Evolutionary conservation across 2,113 vertebrate genomes (phyloP), one percentile per base, ranked within the genome.

Genomic region (Chloropsis cyanopogon): DNA sequence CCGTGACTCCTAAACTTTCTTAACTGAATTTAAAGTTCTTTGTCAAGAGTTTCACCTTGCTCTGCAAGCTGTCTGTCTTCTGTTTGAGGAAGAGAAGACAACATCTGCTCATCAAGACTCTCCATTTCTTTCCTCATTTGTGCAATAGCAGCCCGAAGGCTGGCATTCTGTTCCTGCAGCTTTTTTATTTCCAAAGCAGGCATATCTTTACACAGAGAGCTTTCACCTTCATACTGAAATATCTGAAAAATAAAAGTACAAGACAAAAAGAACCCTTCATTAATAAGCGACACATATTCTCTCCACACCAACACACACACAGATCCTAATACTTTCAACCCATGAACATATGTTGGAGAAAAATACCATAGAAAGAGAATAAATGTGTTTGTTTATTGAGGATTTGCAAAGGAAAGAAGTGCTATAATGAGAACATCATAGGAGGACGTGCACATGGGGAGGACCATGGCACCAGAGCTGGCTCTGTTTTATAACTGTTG

Each of bases 41-140:
- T 21, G 23, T 33, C 44, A 28, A 78, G 41, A 86, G 29, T 2
- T 35, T 63, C 47, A 94, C 95, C 92, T 44, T 78, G 71, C 24
- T 94, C 56, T 35, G 60, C 10, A 26, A 14, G 21, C 6, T 68
- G n/a, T n/a, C n/a, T 19, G 50, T 49, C 75, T 41, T 61, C 88
- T 69, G 42, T 46, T 60, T 18, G 49, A 60, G 77, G 49, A 52
- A 70, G 39, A 61, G 63, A 50, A 46, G 70, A 31, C 10, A 41
- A 80, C 12, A 88, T 69, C 49, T 95, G 97, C 17, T 92, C 52
- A 47, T 95, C 93, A 17, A 99, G 97, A 12, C 54, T 78, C 52
- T 99, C 99, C 98, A 99, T 99, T 73, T 99, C 98, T 53, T 95
- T 98, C 95, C 98, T 98, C 99, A 99, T 99, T 69, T 98, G 98